These are phyloP conservation scores for Alsophila aescularia DNA, from an alignment of 2,888 invertebrate species.

Conservation along the genomic window DNA sequence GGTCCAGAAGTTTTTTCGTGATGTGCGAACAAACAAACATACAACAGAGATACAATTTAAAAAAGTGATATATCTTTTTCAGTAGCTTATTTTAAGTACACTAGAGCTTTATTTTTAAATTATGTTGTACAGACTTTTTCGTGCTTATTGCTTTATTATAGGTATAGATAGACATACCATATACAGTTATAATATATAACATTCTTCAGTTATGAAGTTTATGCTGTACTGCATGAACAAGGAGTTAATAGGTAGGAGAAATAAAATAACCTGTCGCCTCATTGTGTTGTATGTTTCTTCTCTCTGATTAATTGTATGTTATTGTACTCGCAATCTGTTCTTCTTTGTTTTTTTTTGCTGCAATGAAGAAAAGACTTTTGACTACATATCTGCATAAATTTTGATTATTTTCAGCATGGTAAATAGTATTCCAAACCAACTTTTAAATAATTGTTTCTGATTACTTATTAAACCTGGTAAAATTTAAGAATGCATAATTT, in stretches of 20 bases:
- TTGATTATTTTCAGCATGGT: neutral
- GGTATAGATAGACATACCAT: too few species aligned
- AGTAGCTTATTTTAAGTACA: too few species aligned
- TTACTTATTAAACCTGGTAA: too few species aligned
- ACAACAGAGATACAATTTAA: too few species aligned
- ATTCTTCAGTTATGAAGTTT: too few species aligned
- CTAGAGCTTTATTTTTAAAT: neutral
- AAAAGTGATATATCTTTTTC: too few species aligned
- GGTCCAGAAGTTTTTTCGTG: too few species aligned
- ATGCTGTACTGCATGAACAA: neutral
- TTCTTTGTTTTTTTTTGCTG: constrained; percentile 6
- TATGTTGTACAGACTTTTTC: too few species aligned
- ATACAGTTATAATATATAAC: neutral
- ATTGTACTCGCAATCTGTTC: constrained; percentile 12
- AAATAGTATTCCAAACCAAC: neutral
- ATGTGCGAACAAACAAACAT: too few species aligned
- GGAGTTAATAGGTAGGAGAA: neutral
- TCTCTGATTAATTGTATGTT: constrained; percentile 17
- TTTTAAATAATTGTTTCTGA: too few species aligned
- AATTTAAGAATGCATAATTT: neutral
- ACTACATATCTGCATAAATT: too few species aligned
- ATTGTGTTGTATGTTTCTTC: constrained; percentile 24
- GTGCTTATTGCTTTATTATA: too few species aligned
- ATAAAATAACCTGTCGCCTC: constrained; percentile 16
- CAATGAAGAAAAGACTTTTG: constrained; percentile 4